These are phyloP conservation scores for Petrocephalus schoutedeni DNA, from an alignment of 2,797 vertebrate species.

Conservation along the genomic window DNA sequence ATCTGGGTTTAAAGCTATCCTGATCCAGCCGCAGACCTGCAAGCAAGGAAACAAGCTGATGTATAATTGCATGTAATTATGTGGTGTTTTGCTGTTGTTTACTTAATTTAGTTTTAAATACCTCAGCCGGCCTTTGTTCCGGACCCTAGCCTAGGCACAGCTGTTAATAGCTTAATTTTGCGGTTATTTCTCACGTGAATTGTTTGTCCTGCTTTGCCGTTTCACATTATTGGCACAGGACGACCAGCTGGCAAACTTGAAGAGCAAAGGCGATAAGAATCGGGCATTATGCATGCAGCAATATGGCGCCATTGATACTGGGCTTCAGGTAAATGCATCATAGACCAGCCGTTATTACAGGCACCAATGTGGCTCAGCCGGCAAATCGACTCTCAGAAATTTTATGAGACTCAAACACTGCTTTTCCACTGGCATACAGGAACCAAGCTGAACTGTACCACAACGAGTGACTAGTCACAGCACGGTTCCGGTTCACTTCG, in stretches of 20 bases:
- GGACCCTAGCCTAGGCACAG: not conserved
- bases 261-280: not conserved
- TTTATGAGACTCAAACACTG: not conserved
- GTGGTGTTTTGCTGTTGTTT: slow-evolving; percentile 2
- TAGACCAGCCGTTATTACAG: not conserved
- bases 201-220: slow-evolving; percentile 7
- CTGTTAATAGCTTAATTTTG: not conserved
- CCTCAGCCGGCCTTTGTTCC: not conserved
- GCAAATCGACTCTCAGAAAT: not conserved
- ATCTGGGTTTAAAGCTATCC: not conserved
- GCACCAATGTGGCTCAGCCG: not conserved
- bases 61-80: not conserved
- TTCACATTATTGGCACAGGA: not conserved
- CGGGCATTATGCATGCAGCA: not conserved
- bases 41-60: not conserved
- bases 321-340: not conserved
- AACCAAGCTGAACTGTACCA: not conserved
- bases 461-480: too few species aligned
- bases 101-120: slow-evolving; percentile 17
- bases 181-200: slow-evolving; percentile 20
- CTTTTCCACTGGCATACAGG: not conserved
- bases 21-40: not conserved
- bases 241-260: not conserved
- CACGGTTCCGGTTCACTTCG: too few species aligned
- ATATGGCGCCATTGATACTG: not conserved